Conservation (phyloP, 2,113 vertebrate genomes). For the Zingel zingel region DNA sequence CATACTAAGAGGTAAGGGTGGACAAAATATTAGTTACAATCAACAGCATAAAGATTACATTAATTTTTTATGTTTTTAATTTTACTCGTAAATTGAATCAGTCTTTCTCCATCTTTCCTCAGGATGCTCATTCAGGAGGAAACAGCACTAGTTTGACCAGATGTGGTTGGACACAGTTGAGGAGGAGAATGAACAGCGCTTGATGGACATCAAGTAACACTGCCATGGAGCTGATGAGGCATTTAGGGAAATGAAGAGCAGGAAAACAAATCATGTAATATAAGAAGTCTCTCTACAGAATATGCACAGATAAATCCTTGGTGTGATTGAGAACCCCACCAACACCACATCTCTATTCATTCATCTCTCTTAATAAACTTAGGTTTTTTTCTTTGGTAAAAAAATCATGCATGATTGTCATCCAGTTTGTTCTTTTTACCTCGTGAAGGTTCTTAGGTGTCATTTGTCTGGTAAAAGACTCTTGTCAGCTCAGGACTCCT, state of each 20-base stretch:
- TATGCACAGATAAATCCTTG: conserved; percentile 29
- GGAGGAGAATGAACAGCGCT: conserved; percentile 49
- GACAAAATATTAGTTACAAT: not conserved
- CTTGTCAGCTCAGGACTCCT: not conserved
- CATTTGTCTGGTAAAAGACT: conserved; percentile 9
- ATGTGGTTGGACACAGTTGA: conserved; percentile 20
- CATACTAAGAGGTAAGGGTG: not conserved
- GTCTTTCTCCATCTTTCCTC: not conserved
- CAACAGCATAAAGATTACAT: not conserved
- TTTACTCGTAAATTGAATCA: not conserved
- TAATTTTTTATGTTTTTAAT: not conserved
- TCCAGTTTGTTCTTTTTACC: conserved; percentile 38
- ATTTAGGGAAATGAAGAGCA: not conserved
- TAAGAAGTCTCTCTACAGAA: conserved; percentile 29
- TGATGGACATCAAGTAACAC: conserved; percentile 61
- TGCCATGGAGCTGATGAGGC: conserved; percentile 42
- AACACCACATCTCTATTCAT: conserved; percentile 43
- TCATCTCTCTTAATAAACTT: conserved; percentile 74
- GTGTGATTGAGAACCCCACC: conserved; percentile 23
- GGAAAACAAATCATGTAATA: conserved; percentile 31
- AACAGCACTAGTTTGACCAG: conserved; percentile 82
- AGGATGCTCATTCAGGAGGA: conserved; percentile 88
- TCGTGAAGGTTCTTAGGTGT: not conserved
- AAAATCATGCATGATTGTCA: conserved; percentile 45
- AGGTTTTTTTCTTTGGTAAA: conserved; percentile 50